These are phyloP conservation scores for Ormia ochracea DNA, from an alignment of 2,888 invertebrate genomes.

Conservation along the genomic window DNA sequence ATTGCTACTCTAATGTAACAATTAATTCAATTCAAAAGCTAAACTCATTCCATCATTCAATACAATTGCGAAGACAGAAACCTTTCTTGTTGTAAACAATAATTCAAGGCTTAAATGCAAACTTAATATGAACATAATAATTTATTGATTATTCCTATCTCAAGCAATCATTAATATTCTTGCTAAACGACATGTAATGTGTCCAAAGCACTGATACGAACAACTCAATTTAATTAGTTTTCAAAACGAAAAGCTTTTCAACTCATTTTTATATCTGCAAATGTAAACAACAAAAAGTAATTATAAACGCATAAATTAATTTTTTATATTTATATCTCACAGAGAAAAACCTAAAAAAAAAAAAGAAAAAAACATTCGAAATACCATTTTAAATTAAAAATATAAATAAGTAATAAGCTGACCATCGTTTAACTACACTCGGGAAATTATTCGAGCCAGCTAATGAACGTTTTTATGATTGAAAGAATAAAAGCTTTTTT, in stretches of 20 bases:
- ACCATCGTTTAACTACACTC: background rate
- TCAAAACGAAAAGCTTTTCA: background rate
- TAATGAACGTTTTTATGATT: too few species aligned
- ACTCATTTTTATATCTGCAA: background rate
- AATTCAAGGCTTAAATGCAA: background rate
- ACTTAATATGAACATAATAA: background rate
- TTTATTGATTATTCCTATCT: too few species aligned
- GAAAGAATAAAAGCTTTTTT: too few species aligned
- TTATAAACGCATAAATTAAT: constrained; percentile 47
- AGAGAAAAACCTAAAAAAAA: too few species aligned
- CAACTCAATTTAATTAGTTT: constrained; percentile 50
- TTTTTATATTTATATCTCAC: too few species aligned
- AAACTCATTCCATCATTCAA: too few species aligned
- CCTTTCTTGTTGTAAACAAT: background rate
- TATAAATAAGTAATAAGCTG: background rate
- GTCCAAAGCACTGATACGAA: constrained; percentile 30
- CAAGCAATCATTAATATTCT: background rate
- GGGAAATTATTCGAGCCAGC: too few species aligned
- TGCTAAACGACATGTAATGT: background rate
- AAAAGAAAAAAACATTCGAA: background rate
- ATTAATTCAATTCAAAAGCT: too few species aligned
- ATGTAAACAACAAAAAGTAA: constrained; percentile 30
- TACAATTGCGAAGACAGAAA: background rate
- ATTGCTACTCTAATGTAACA: background rate
- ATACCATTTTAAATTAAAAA: background rate